phyloP scores from a whole-genome alignment of 2,113 vertebrate genomes.

The Poecilia latipinna region DNA sequence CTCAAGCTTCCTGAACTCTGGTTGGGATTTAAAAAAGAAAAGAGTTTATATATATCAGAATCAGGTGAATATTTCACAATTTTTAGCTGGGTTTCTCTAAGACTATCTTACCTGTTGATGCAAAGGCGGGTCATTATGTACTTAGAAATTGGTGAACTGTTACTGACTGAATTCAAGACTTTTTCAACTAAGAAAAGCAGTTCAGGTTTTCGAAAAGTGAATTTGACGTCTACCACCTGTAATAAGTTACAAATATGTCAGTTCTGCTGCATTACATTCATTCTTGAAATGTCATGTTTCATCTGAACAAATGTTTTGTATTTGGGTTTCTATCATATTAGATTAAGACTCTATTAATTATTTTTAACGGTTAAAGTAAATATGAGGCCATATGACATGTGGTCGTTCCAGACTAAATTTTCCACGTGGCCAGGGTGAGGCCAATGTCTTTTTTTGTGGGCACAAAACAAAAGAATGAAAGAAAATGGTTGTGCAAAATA shows the following conservation, averaged over 20 bases:
- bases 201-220: background rate
- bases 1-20: background rate
- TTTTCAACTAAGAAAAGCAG: background rate
- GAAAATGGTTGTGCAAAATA: no score
- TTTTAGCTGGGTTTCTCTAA: no score
- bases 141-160: background rate
- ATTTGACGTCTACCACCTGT: background rate
- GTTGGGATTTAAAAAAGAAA: no score
- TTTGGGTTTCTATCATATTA: background rate
- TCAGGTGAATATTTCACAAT: no score
- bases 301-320: background rate
- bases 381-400: no score
- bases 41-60: no score
- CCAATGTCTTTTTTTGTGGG: no score
- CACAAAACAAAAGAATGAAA: no score
- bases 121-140: background rate
- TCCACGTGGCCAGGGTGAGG: no score
- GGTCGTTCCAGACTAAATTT: no score
- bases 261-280: background rate
- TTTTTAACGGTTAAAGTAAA: no score
- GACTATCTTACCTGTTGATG: background rate
- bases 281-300: constrained; percentile 3
- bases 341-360: background rate
- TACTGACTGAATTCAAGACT: background rate
- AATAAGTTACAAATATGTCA: background rate